phyloP scores from a whole-genome alignment of 1,140 invertebrate genomes.

The Subanguina moxae region DNA sequence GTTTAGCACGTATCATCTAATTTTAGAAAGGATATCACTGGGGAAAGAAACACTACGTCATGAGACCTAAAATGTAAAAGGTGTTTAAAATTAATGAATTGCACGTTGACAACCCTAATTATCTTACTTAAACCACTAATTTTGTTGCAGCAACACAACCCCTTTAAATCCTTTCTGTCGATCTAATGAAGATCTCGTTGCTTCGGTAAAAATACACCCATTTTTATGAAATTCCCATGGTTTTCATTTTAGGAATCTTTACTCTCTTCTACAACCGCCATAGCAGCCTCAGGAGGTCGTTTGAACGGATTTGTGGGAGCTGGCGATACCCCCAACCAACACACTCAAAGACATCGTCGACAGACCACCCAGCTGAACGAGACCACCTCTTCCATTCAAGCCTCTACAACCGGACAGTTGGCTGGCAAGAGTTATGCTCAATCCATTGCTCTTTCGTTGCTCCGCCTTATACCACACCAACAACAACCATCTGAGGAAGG shows the following conservation, averaged over 20 bases:
- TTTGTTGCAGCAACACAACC: not conserved
- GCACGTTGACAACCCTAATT: too few relatives aligned
- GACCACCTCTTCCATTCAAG: not conserved
- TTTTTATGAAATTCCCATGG: not conserved
- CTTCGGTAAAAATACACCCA: not conserved
- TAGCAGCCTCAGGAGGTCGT: conserved; percentile 4
- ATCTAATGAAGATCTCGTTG: conserved; percentile 1
- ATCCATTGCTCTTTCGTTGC: conserved; percentile 36
- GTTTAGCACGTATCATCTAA: too few relatives aligned
- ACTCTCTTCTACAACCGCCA: conserved; percentile 6
- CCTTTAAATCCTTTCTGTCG: not conserved
- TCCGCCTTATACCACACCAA: conserved; percentile 30
- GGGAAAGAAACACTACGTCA: too few relatives aligned
- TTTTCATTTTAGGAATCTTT: conserved; percentile 1
- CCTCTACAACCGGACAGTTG: not conserved
- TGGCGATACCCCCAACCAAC: conserved; percentile 15
- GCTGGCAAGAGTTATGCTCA: conserved; percentile 30
- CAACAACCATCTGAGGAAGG: conserved; percentile 19
- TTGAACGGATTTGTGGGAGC: conserved; percentile 46
- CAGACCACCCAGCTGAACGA: not conserved
- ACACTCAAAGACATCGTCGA: not conserved
- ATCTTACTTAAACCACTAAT: too few relatives aligned
- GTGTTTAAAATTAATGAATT: too few relatives aligned
- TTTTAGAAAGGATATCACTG: too few relatives aligned
- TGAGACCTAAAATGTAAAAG: too few relatives aligned